Conservation (phyloP, 2,113 vertebrate genomes). For the Zosterops borbonicus region DNA sequence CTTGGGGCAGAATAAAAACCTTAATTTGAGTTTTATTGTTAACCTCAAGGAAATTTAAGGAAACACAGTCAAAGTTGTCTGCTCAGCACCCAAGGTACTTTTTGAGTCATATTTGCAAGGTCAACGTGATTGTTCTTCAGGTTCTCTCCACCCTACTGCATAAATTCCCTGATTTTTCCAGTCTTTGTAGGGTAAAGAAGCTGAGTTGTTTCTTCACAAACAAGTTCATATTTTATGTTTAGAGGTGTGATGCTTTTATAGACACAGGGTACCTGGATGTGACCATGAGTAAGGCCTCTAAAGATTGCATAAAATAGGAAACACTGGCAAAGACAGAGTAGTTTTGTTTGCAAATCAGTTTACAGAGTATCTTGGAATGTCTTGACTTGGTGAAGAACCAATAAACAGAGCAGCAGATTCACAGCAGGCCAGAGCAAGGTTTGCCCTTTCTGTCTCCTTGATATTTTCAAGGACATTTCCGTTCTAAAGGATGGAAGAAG, state of each 20-base stretch:
- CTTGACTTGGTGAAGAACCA: background rate
- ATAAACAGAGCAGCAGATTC: background rate
- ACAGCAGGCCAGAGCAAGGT: background rate
- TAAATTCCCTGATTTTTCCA: background rate
- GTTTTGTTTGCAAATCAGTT: background rate
- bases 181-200: background rate
- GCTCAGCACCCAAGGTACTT: background rate
- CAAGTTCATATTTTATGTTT: background rate
- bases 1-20: background rate
- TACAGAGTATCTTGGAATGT: background rate
- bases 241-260: background rate
- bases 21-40: conserved; percentile 36
- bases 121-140: background rate
- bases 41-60: background rate
- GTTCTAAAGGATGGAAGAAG: background rate
- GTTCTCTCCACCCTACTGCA: background rate
- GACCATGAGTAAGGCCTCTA: background rate
- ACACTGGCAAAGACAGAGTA: background rate
- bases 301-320: background rate
- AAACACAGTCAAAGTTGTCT: background rate
- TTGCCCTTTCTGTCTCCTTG: background rate
- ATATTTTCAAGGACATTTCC: background rate
- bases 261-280: background rate
- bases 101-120: background rate
- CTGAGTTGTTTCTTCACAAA: background rate